These are phyloP conservation scores for Melangyna quadrimaculata DNA, from an alignment of 2,888 invertebrate genomes.

Conservation along the genomic window DNA sequence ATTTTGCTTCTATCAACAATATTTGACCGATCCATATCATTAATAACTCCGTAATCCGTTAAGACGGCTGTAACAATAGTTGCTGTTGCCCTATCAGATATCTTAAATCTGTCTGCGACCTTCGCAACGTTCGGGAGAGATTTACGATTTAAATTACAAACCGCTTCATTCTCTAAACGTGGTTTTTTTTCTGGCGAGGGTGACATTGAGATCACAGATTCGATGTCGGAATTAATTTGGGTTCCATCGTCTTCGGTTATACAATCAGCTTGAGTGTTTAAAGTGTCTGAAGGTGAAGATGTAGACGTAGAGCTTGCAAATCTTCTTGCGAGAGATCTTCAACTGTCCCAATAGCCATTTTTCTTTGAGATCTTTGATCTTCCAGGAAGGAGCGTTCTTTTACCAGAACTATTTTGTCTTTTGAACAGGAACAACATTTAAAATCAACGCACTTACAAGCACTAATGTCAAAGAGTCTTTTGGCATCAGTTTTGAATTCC, in stretches of 20 bases:
- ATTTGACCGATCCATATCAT: neutral
- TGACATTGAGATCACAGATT: neutral
- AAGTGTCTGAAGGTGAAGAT: neutral
- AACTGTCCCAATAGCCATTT: neutral
- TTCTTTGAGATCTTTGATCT: neutral
- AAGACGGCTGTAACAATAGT: neutral
- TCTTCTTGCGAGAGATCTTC: neutral
- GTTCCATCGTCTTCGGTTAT: neutral
- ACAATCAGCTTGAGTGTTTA: neutral
- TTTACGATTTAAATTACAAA: neutral
- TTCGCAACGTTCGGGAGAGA: neutral
- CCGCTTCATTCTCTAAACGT: neutral
- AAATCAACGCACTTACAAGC: neutral
- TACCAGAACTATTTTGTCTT: neutral
- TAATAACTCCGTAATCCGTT: neutral
- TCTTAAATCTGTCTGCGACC: neutral
- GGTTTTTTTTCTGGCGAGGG: neutral
- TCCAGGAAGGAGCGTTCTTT: neutral
- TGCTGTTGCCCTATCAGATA: neutral
- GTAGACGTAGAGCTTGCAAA: neutral
- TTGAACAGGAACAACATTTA: neutral
- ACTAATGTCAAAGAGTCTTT: neutral
- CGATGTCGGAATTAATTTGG: neutral
- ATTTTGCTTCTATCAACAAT: neutral
- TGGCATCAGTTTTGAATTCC: neutral